phyloP scores from a whole-genome alignment of 1,140 invertebrate genomes.

The Matsumurasca onukii region DNA sequence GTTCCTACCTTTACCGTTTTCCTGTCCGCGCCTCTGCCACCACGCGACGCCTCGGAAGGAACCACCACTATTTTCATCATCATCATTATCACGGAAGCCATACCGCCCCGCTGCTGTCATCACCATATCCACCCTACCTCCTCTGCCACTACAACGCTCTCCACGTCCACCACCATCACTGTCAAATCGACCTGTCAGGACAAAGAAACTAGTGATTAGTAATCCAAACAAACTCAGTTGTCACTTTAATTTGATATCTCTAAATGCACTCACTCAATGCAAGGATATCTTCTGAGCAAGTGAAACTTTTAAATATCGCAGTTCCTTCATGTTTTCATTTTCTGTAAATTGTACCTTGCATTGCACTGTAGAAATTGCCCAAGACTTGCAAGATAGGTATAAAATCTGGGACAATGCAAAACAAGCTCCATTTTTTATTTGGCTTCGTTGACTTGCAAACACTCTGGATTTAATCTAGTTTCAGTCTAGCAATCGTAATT shows the following conservation, averaged over 20 bases:
- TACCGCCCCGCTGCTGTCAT: not conserved
- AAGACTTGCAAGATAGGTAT: too few relatives aligned
- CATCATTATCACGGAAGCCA: slow-evolving; percentile 23
- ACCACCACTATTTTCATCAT: slow-evolving; percentile 22
- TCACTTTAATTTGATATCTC: too few relatives aligned
- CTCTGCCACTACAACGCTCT: slow-evolving; percentile 25
- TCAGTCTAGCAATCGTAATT: too few relatives aligned
- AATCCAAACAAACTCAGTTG: too few relatives aligned
- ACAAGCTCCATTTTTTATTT: too few relatives aligned
- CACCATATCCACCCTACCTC: not conserved
- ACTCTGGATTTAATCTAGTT: too few relatives aligned
- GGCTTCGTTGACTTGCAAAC: too few relatives aligned
- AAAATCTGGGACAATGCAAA: too few relatives aligned
- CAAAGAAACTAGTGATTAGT: not conserved
- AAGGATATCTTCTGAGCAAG: not conserved
- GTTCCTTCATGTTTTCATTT: too few relatives aligned
- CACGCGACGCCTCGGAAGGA: slow-evolving; percentile 23
- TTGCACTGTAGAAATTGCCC: too few relatives aligned
- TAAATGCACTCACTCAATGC: not conserved
- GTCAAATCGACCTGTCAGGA: slow-evolving; percentile 17
- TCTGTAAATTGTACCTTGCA: too few relatives aligned
- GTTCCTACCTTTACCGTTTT: slow-evolving; percentile 2
- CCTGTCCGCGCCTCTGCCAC: slow-evolving; percentile 22
- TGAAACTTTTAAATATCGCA: not conserved
- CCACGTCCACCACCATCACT: slow-evolving; percentile 32